Evolutionary conservation across 2,113 vertebrate species (phyloP), one percentile per base, ranked within the genome.

Genomic region (Sylvietta virens): DNA sequence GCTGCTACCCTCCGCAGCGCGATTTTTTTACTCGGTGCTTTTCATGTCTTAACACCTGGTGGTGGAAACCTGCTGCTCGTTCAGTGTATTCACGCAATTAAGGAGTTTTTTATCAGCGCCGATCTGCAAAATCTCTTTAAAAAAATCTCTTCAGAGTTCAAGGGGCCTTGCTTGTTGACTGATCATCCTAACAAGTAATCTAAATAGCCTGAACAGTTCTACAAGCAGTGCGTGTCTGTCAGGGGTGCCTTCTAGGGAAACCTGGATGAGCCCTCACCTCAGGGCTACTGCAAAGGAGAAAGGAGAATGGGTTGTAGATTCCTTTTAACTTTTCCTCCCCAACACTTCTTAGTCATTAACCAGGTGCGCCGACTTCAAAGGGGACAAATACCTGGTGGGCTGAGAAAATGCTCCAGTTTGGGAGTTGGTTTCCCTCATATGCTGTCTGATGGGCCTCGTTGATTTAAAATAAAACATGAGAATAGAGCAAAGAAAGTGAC

Each of bases 321-420:
- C 85, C 81, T 81, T 88, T 92, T 24, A 81, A 72, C 64, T 77
- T 56, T 81, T 91, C 48, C n/a, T 94, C 61, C 97, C 80, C 86
- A 96, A 0, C 81, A 95, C 95, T 97, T 95, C 94, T 97, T 97
- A 96, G 98, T 96, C 97, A 97, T 98, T 98, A 97, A 97, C 97
- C 48, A 95, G 97, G 96, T 98, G 98, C 57, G 50, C 97, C 53
- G 88, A 98, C 98, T 97, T 98, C 98, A 98, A 98, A 98, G 97
- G 83, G 65, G 88, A 81, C 73, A 93, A 79, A 97, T 96, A 95
- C 56, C 48, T 94, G 94, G 97, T 78, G 94, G 85, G 95, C 87
- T 92, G 93, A 83, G 81, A 74, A 80, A 28, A 50, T 83, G 35
- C 62, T 77, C 22, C 42, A 6, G 0, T 44, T 28, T 71, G 56